Evolutionary conservation across 2,113 vertebrate species (phyloP), one percentile per base, ranked within the genome.

Genomic region (Heliornis fulica): DNA sequence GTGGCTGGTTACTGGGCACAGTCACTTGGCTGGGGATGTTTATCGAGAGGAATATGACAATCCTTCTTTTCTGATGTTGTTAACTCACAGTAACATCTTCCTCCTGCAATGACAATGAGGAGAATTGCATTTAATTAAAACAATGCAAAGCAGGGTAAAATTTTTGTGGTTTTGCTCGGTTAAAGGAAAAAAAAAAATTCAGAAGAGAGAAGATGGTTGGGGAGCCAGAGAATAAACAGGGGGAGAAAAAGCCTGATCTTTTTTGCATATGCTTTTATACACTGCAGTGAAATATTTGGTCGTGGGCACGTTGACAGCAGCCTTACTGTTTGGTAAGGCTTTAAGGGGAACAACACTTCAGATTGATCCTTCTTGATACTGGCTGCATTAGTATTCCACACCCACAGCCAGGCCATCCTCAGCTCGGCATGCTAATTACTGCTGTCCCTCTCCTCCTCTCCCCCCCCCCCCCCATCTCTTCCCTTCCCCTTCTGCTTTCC

Each of bases 341-440:
- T 64, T 68, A 61, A 89, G 53, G 80, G 70, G 68, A 64, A 8
- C 12, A 11, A 38, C 81, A 48, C 83, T 84, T 82, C 77, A 26
- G 20, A 85, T 40, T 46, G 72, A 77, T 74, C 69, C 72, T 71
- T n/a, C 72, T 43, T 38, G 46, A 10, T 31, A 5, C 66, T 53
- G 13, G 46, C 56, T 36, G 34, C 92, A 95, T 95, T 97, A 96
- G 77, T 87, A 94, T 97, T 77, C 97, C 45, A 43, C 65, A 79
- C 92, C 86, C 89, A 89, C 68, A 69, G 20, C 77, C 79, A 41
- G 40, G 43, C 5, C 86, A 54, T 77, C 61, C 36, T 69, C 74
- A 92, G 89, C 53, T 11, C 31, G 13, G 94, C 96, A 96, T 97
- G 96, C 84, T 97, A 82, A 97, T 97, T 78, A 94, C 89, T 5